Evolutionary conservation across 2,113 vertebrate genomes (phyloP).

Genomic region (Oryzias javanicus): DNA sequence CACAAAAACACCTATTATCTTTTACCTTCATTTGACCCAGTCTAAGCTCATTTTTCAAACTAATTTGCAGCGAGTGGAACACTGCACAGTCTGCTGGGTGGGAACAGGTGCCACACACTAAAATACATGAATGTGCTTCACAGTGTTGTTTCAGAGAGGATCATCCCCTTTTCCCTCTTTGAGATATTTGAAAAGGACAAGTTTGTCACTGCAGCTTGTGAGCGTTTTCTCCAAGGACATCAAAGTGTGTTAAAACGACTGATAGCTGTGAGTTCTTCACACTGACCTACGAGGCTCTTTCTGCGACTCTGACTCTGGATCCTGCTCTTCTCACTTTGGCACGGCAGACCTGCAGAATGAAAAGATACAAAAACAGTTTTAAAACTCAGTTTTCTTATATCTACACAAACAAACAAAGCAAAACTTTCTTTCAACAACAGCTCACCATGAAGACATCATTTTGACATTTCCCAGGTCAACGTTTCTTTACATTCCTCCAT

Average conservation of each 20-base stretch:
- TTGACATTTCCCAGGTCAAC: neutral
- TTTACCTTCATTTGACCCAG: conserved; percentile 63
- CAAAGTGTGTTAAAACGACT: neutral
- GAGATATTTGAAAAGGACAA: conserved; percentile 5
- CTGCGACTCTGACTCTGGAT: conserved; percentile 90
- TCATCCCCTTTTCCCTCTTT: neutral
- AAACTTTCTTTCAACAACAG: neutral
- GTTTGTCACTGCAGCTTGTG: neutral
- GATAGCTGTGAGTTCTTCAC: conserved; percentile 17
- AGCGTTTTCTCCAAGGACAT: conserved; percentile 15
- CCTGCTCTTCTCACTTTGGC: conserved; percentile 94
- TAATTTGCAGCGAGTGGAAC: conserved; percentile 52
- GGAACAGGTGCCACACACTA: conserved; percentile 22
- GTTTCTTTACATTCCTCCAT: neutral
- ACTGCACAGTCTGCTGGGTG: conserved; percentile 28
- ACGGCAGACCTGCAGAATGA: conserved; percentile 85
- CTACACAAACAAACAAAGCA: neutral
- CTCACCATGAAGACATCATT: no score
- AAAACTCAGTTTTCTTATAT: neutral
- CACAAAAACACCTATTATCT: conserved; percentile 10
- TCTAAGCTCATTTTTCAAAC: conserved; percentile 56
- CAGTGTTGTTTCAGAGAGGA: conserved; percentile 17
- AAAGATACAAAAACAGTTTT: conserved; percentile 21
- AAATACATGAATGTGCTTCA: conserved; percentile 40
- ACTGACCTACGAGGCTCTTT: conserved; percentile 91